A percentile compares a stretch with the other conserved stretches of the same genome.
These are phyloP conservation scores for Aporophyla nigra DNA, from an alignment of 2,888 invertebrate genomes.

Conservation along the genomic window DNA sequence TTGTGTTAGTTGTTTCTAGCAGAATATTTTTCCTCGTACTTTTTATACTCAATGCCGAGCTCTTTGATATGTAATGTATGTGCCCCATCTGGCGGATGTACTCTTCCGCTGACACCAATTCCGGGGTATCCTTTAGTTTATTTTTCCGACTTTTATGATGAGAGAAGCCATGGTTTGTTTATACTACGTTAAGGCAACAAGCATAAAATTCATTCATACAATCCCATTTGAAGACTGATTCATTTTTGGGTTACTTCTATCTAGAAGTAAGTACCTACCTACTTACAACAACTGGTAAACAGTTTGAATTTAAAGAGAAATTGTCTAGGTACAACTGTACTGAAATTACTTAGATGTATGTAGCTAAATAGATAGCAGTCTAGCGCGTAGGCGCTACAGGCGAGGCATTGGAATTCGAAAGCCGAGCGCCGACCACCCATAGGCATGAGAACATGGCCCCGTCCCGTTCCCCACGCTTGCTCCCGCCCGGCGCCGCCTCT, in stretches of 20 bases:
- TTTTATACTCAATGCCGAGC: slow-evolving; percentile 59
- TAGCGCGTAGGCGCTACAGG: slow-evolving; percentile 89
- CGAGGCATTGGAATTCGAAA: slow-evolving; percentile 90
- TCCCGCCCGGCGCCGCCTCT: slow-evolving; percentile 87
- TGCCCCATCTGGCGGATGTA: slow-evolving; percentile 90
- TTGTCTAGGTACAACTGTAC: slow-evolving; percentile 46
- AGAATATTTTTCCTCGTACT: slow-evolving; percentile 42
- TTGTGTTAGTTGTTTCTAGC: slow-evolving; percentile 21
- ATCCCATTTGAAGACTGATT: slow-evolving; percentile 48
- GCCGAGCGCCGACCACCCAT: slow-evolving; percentile 90
- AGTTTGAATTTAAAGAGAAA: slow-evolving; percentile 44
- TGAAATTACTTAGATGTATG: slow-evolving; percentile 68
- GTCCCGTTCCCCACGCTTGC: slow-evolving; percentile 88
- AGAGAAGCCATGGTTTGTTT: slow-evolving; percentile 81
- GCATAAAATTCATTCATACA: slow-evolving; percentile 81
- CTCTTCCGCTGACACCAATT: slow-evolving; percentile 88
- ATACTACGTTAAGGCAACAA: slow-evolving; percentile 71
- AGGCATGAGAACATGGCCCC: slow-evolving; percentile 89
- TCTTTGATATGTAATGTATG: slow-evolving; percentile 76
- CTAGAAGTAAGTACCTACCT: slow-evolving; percentile 5
- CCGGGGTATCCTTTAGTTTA: slow-evolving; percentile 86
- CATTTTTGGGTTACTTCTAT: slow-evolving; percentile 16
- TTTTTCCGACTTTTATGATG: slow-evolving; percentile 86
- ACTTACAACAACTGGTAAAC: slow-evolving; percentile 1
- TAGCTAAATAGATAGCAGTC: slow-evolving; percentile 78